Evolutionary conservation across 2,888 invertebrate genomes (phyloP), one percentile per base, ranked within the genome.

Genomic region (Drosophila limbata): DNA sequence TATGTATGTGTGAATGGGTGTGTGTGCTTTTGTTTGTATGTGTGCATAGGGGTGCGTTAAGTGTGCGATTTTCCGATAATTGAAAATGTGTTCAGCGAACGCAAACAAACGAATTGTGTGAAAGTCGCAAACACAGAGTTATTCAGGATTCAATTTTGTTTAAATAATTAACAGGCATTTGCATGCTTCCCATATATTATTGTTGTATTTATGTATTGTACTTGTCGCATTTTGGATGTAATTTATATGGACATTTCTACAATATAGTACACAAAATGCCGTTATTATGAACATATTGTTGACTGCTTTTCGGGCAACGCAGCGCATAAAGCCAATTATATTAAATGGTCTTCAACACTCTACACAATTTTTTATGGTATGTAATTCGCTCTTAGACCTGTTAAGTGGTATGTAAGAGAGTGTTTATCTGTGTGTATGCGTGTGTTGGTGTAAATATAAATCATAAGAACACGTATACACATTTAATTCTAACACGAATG

Each of bases 81-180:
- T 84, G 83, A 83, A 85, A 84, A 76, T 85, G 78, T 76, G 68
- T 75, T 77, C 83, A 75, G 39, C 75, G 67, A 78, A 71, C 65
- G 70, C 62, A 57, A 79, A 77, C 72, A 84, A 83, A 79, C 63
- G 64, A 64, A 48, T 35, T 37, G 51, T 56, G 44, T 47, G 66
- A 42, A 17, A 42, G 42, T 39, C 8, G 37, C 37, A n/a, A 19
- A 42, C 60, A 59, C n/a, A 37, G 11, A 55, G 37, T 25, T 21
- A 17, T 4, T 31, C 9, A 28, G 17, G 33, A 28, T 44, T 61
- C 10, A 31, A 48, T 48, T 52, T n/a, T 69, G 39, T 62, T 73
- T 73, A 70, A 85, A 79, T 80, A 82, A 82, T 79, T 73, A 80
- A 81, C 62, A 60, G 66, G 52, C 59, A 60, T 64, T 59, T 73